Evolutionary conservation across 1,140 invertebrate species (phyloP), one percentile per base, ranked within the genome.

Genomic region (Megalonaias nervosa): DNA sequence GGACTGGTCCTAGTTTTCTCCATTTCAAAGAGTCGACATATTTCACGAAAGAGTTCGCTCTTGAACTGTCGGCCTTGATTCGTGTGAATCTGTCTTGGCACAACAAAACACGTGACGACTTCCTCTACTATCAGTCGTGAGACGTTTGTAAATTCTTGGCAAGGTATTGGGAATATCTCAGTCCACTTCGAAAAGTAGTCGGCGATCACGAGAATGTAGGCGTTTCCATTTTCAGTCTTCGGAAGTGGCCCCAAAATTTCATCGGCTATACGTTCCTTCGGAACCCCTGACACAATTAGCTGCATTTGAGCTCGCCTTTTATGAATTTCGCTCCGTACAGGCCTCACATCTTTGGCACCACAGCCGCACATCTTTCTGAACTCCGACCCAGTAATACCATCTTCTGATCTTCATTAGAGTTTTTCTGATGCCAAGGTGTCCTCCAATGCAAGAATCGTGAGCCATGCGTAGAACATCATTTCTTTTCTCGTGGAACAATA

Each of bases 111-210:
- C 26, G 26, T 31, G 1, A 31, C 26, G 26, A 31, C 26, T 31
- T 2, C 26, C 26, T 31, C 26, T 31, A 31, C 2, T 31, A 31
- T 31, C 26, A 31, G 4, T 31, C 4, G 26, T 31, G 26, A 1
- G 2, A 31, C 26, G 2, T 31, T 31, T 31, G 26, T 31, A 31
- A 0, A 31, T 31, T 31, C 4, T 4, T 31, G 26, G 26, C 26
- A 31, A 31, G 26, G 26, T 31, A 31, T 31, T 31, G 26, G 26
- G 26, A 31, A 31, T 31, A 31, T 31, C 26, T 87, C 84, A 15
- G 66, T 61, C 75, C 78, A 88, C 65, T 81, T 79, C 1, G 89
- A 86, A 23, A 84, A 87, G 71, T 84, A 81, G 70, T 87, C 87
- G 0, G 78, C 68, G 9, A 85, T 64, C 0, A 87, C 87, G 4